These are phyloP conservation scores for Yponomeuta evonymella DNA, from an alignment of 2,888 invertebrate genomes.

Conservation along the genomic window DNA sequence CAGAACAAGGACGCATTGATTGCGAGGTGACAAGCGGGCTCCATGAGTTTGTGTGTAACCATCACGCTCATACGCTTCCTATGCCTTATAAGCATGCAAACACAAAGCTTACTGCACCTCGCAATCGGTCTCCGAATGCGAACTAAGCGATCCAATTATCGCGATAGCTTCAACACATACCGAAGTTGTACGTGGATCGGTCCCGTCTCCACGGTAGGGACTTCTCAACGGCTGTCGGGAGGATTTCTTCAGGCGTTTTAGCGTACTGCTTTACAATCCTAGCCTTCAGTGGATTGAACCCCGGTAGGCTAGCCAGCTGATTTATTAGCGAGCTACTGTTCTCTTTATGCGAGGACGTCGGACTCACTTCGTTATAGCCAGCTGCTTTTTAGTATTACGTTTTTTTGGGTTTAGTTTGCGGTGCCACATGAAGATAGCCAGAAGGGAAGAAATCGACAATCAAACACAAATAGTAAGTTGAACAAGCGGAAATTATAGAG, in stretches of 20 bases:
- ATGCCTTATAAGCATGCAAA: neutral
- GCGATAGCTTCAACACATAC: constrained; percentile 65
- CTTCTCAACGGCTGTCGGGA: constrained; percentile 86
- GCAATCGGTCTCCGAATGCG: neutral
- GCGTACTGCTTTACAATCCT: constrained; percentile 82
- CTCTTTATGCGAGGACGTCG: constrained; percentile 76
- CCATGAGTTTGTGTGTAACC: neutral
- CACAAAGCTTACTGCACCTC: neutral
- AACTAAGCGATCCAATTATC: constrained; percentile 7
- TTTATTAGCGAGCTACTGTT: constrained; percentile 83
- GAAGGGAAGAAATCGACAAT: constrained; percentile 74
- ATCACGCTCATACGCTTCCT: neutral
- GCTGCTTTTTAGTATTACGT: constrained; percentile 47
- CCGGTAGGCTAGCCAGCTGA: constrained; percentile 81
- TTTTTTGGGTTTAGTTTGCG: constrained; percentile 54
- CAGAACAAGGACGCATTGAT: neutral
- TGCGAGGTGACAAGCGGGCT: neutral
- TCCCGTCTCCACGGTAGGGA: constrained; percentile 91
- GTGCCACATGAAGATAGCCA: constrained; percentile 71
- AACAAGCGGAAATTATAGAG: constrained; percentile 44
- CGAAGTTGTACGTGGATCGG: constrained; percentile 82
- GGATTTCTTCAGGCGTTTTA: constrained; percentile 77
- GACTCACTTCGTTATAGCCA: constrained; percentile 73
- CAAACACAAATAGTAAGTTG: constrained; percentile 59
- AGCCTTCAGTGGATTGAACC: constrained; percentile 82